Conservation (phyloP, 2,113 vertebrate genomes). For the Prionailurus bengalensis region DNA sequence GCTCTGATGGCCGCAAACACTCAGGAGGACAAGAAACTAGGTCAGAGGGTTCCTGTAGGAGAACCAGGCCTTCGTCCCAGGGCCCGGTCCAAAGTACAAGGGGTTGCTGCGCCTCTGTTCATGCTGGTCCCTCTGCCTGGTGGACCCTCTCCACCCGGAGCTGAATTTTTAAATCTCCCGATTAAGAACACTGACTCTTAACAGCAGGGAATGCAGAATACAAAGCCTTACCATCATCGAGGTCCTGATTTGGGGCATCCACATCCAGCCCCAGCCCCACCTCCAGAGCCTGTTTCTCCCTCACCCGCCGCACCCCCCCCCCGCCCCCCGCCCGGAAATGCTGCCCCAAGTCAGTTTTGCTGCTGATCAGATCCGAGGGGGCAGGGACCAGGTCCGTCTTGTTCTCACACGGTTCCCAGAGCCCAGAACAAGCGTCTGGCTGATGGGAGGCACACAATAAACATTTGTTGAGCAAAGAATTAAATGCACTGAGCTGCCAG, state of each 20-base stretch:
- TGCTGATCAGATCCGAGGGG: too few relatives aligned
- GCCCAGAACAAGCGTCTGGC: not conserved
- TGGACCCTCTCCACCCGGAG: not conserved
- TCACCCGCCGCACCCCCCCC: not conserved
- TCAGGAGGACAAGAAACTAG: conserved; percentile 1
- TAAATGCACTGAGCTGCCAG: not conserved
- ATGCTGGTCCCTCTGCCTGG: not conserved
- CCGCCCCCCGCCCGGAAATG: accelerated
- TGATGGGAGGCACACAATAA: not conserved
- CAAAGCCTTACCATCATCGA: accelerated
- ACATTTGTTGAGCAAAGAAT: conserved; percentile 10
- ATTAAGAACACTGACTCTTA: not conserved
- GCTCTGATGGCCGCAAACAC: not conserved
- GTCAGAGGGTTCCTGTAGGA: not conserved
- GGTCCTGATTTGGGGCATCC: not conserved
- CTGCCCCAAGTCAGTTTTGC: not conserved
- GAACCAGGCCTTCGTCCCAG: not conserved
- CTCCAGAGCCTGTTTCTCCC: not conserved
- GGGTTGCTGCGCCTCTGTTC: accelerated
- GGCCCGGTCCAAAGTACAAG: not conserved
- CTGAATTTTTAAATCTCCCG: too few relatives aligned
- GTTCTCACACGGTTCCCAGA: not conserved
- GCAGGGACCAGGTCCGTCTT: not conserved
- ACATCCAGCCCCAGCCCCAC: accelerated
- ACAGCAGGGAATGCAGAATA: accelerated